Conservation (phyloP, 1,140 invertebrate genomes). For the Battus philenor region DNA sequence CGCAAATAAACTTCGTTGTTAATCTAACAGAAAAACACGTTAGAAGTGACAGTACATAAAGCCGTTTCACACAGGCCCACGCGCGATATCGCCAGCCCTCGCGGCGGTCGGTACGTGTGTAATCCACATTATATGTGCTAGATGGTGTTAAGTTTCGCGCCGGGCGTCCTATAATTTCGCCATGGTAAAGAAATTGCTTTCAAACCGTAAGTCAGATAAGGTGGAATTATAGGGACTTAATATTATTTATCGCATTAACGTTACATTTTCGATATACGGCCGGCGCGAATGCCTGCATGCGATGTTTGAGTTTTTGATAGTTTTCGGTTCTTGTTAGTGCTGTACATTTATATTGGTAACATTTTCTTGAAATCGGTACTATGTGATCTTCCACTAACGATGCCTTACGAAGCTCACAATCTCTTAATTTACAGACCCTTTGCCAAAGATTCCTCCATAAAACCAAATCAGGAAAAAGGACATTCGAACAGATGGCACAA, state of each 20-base stretch:
- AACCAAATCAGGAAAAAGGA: too few species aligned
- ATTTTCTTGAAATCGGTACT: too few species aligned
- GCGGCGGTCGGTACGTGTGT: constrained; percentile 24
- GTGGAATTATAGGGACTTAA: constrained; percentile 51
- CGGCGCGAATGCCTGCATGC: neutral
- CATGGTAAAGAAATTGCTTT: constrained; percentile 52
- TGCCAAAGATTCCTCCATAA: too few species aligned
- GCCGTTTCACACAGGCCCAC: constrained; percentile 14
- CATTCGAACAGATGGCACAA: too few species aligned
- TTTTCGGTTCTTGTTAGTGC: neutral
- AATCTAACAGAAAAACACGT: too few species aligned
- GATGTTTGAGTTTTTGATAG: constrained; percentile 1
- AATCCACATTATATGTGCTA: constrained; percentile 28
- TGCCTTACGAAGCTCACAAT: too few species aligned
- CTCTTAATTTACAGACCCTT: too few species aligned
- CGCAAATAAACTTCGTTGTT: too few species aligned
- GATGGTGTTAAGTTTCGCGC: constrained; percentile 40
- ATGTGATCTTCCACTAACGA: too few species aligned
- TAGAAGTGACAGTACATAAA: too few species aligned
- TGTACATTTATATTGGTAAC: too few species aligned
- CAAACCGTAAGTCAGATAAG: constrained; percentile 41
- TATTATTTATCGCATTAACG: constrained; percentile 40
- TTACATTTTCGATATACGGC: constrained; percentile 23
- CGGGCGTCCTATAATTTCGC: constrained; percentile 47
- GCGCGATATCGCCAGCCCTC: neutral